A percentile compares a stretch with the other conserved stretches of the same genome.
These are phyloP conservation scores for Lepetodrilus schrolli DNA, from an alignment of 2,888 invertebrate species.

Conservation along the genomic window DNA sequence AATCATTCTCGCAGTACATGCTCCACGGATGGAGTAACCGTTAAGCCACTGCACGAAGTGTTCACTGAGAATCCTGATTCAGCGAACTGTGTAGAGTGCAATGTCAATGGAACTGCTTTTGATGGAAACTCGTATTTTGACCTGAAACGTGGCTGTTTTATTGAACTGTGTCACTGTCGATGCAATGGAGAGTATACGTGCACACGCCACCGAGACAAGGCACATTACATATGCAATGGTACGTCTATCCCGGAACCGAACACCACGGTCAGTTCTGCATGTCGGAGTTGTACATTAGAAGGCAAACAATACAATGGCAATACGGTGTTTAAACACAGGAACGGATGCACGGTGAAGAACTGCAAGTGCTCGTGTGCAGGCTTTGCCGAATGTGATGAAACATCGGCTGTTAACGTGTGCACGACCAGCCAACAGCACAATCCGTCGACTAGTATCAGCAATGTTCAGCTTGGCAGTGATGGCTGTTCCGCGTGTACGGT, in stretches of 20 bases:
- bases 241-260: background rate
- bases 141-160: background rate
- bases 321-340: background rate
- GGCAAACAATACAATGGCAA: background rate
- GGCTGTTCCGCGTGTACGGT: slow-evolving; percentile 53
- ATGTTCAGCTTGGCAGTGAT: too few species aligned
- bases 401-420: background rate
- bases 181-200: background rate
- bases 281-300: background rate
- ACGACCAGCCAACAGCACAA: background rate
- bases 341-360: background rate
- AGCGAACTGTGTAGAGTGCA: background rate
- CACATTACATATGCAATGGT: background rate
- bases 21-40: background rate
- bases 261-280: background rate
- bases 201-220: background rate
- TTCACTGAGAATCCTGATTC: background rate
- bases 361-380: background rate
- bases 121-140: background rate
- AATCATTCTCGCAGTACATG: background rate
- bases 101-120: background rate
- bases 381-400: slow-evolving; percentile 8
- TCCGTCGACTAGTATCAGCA: too few species aligned
- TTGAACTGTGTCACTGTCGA: background rate
- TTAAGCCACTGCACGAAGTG: background rate